Percentiles rank a stretch among this genome's conserved stretches.
phyloP scores from a whole-genome alignment of 2,113 vertebrate species.

The Miniopterus natalensis region DNA sequence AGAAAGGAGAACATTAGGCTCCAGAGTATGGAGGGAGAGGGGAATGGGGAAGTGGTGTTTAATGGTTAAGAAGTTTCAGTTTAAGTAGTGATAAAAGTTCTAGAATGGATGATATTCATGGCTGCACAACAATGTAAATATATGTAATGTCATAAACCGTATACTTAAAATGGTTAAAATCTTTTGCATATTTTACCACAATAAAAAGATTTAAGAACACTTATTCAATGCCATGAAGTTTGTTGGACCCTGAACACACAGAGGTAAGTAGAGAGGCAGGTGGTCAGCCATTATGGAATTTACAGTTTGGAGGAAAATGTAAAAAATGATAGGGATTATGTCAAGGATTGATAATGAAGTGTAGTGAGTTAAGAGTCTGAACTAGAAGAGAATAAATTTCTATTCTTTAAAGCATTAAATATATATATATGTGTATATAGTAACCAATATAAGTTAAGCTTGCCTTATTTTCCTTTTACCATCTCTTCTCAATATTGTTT shows the following conservation, averaged over 20 bases:
- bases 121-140: too few species aligned
- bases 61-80: neutral
- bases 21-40: neutral
- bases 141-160: neutral
- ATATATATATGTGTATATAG: neutral
- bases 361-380: neutral
- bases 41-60: neutral
- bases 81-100: neutral
- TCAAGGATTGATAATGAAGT: neutral
- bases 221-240: neutral
- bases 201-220: neutral
- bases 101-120: neutral
- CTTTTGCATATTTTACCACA: neutral
- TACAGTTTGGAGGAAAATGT: neutral
- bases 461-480: neutral
- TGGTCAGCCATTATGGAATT: neutral
- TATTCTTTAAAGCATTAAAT: neutral
- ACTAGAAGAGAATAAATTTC: neutral
- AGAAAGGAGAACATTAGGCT: neutral
- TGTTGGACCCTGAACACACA: neutral
- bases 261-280: neutral
- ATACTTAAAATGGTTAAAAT: neutral
- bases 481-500: neutral
- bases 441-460: neutral
- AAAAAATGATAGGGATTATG: neutral